phyloP scores from a whole-genome alignment of 2,113 vertebrate species.

The Malurus elegans region DNA sequence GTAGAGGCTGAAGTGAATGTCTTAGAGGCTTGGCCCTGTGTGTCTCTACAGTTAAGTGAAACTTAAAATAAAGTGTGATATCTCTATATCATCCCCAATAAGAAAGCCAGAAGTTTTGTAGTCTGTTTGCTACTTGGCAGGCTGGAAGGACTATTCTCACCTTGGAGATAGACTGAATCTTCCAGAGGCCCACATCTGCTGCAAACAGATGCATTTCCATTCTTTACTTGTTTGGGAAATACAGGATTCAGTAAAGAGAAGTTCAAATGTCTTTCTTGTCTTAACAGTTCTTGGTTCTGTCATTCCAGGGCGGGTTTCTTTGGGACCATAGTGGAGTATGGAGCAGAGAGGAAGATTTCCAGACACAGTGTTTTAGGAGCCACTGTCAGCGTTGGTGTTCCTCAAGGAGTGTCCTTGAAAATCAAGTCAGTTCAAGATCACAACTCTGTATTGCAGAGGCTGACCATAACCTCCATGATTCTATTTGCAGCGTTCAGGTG shows the following conservation, averaged over 20 bases:
- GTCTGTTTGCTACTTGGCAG: not conserved
- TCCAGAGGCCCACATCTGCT: not conserved
- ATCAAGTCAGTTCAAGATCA: conserved; percentile 86
- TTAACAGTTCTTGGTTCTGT: not conserved
- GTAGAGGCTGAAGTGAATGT: not conserved
- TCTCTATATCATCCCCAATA: not conserved
- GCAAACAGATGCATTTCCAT: not conserved
- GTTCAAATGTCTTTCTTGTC: not conserved
- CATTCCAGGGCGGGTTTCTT: conserved; percentile 89
- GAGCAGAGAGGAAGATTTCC: conserved; percentile 96
- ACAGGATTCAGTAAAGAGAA: not conserved
- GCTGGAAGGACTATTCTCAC: not conserved
- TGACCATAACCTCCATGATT: not conserved
- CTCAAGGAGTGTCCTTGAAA: conserved; percentile 95
- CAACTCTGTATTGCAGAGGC: not conserved
- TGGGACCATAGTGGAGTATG: conserved; percentile 93
- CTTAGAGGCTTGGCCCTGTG: not conserved
- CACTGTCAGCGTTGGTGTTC: conserved; percentile 91
- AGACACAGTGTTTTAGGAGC: conserved; percentile 93
- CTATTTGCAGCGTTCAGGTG: not conserved
- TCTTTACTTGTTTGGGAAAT: not conserved
- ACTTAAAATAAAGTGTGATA: not conserved
- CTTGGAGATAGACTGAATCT: not conserved
- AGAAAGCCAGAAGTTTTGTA: not conserved
- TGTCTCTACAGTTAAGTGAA: not conserved